A percentile compares a stretch with the other conserved stretches of the same genome.
Conservation (phyloP, 2,797 vertebrate genomes). For the Pangasius mekongensis region DNA sequence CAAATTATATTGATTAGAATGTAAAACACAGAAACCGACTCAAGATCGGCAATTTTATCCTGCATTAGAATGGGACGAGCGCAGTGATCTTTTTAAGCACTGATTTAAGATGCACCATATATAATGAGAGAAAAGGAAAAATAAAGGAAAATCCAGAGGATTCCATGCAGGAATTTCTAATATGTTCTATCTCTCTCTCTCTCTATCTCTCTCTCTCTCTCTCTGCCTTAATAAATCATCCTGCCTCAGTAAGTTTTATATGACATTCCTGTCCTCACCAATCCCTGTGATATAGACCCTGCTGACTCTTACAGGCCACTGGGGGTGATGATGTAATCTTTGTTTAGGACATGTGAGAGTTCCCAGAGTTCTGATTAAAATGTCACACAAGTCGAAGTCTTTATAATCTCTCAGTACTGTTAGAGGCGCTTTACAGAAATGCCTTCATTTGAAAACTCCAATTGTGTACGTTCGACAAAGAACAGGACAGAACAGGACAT, state of each 20-base stretch:
- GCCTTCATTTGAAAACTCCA: neutral
- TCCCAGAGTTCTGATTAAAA: constrained; percentile 32
- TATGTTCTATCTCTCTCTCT: neutral
- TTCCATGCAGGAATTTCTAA: neutral
- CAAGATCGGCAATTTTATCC: neutral
- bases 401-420: constrained; percentile 6
- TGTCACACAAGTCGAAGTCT: constrained; percentile 1
- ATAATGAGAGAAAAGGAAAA: neutral
- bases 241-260: constrained; percentile 31
- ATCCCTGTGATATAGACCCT: constrained; percentile 20
- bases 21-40: neutral
- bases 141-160: neutral
- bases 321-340: constrained; percentile 35
- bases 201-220: neutral
- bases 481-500: neutral
- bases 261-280: neutral
- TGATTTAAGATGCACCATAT: neutral
- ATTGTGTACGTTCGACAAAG: neutral
- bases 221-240: constrained; percentile 24
- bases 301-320: constrained; percentile 16
- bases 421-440: neutral
- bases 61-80: neutral
- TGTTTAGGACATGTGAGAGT: constrained; percentile 26
- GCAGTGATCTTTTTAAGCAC: neutral
- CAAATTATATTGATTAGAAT: neutral